phyloP scores from a whole-genome alignment of 1,140 invertebrate genomes.

The Diachasmimorpha longicaudata region DNA sequence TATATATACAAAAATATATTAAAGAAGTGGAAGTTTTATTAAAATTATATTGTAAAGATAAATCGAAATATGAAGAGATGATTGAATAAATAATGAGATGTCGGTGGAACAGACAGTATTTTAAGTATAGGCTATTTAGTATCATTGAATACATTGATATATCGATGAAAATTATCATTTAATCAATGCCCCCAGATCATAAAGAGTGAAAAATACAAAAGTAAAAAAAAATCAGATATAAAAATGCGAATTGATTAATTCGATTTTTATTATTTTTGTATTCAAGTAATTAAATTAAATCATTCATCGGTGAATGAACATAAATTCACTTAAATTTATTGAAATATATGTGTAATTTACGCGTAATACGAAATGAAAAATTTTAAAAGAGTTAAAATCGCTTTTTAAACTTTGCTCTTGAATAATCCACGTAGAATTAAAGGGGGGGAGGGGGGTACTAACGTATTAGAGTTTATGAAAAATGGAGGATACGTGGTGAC shows the following conservation, averaged over 20 bases:
- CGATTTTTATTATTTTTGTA: constrained; percentile 21
- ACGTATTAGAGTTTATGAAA: neutral
- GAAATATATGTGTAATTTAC: constrained; percentile 11
- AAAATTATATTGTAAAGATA: constrained; percentile 8
- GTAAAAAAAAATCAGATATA: constrained; percentile 2
- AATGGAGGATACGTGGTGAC: neutral
- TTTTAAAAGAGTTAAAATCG: neutral
- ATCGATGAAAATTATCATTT: no score
- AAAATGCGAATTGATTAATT: constrained; percentile 7
- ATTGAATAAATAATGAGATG: neutral
- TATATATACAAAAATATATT: constrained; percentile 24
- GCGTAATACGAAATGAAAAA: constrained; percentile 16
- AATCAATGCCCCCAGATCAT: neutral
- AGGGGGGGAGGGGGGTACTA: neutral
- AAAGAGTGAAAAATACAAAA: neutral
- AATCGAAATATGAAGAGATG: neutral
- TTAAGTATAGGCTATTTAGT: neutral
- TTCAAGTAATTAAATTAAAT: neutral
- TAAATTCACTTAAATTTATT: neutral
- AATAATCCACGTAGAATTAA: neutral
- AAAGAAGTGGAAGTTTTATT: neutral
- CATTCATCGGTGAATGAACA: neutral
- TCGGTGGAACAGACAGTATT: neutral
- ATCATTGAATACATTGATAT: neutral
- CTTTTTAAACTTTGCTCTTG: constrained; percentile 5